phyloP scores from a whole-genome alignment of 1,140 invertebrate species.

The Dendrolimus kikuchii region DNA sequence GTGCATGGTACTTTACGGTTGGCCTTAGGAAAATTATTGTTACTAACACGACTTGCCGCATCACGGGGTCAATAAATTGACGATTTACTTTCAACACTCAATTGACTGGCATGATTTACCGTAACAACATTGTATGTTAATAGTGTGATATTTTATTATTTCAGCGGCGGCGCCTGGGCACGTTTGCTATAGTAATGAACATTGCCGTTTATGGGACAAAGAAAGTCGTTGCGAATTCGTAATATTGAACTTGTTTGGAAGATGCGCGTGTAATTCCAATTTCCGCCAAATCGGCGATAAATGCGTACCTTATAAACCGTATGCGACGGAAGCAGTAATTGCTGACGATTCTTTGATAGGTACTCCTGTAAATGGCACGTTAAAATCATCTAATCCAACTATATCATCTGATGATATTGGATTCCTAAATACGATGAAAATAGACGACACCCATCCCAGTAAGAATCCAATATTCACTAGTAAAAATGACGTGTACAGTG shows the following conservation, averaged over 20 bases:
- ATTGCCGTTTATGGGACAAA: conserved; percentile 86
- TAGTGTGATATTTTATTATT: conserved; percentile 37
- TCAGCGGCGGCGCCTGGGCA: conserved; percentile 88
- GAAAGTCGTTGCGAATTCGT: conserved; percentile 91
- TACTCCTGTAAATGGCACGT: conserved; percentile 22
- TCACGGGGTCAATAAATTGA: conserved; percentile 15
- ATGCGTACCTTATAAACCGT: conserved; percentile 67
- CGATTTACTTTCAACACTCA: conserved; percentile 17
- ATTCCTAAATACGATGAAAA: neutral
- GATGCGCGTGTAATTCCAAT: conserved; percentile 85
- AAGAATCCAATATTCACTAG: conserved; percentile 44
- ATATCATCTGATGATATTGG: neutral
- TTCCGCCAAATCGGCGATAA: conserved; percentile 78
- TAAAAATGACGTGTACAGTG: conserved; percentile 53
- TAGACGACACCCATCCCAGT: conserved; percentile 43
- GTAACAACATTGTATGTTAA: conserved; percentile 6
- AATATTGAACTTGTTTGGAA: conserved; percentile 90
- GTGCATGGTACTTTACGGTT: conserved; percentile 37
- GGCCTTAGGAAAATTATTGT: conserved; percentile 35
- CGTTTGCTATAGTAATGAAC: conserved; percentile 91
- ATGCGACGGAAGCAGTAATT: conserved; percentile 53
- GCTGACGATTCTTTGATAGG: conserved; percentile 37
- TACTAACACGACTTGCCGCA: conserved; percentile 13
- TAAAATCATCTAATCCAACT: conserved; percentile 20
- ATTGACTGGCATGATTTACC: conserved; percentile 9